These are phyloP conservation scores for Cotesia chilonis DNA, from an alignment of 1,140 invertebrate species.

Conservation along the genomic window DNA sequence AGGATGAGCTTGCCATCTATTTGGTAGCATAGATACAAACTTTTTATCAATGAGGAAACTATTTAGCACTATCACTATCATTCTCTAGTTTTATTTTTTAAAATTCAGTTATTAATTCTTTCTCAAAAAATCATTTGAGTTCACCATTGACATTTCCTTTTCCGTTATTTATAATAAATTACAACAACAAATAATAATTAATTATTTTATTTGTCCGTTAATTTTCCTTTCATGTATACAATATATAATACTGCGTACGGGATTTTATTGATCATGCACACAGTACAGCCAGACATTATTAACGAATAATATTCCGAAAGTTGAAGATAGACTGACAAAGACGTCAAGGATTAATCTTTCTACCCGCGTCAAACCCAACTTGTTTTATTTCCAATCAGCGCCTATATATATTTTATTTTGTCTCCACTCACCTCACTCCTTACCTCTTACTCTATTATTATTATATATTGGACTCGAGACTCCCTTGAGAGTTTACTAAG, in stretches of 20 bases:
- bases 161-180: neutral
- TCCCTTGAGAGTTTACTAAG: no score
- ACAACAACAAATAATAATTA: neutral
- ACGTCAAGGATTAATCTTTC: conserved; percentile 17
- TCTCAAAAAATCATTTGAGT: no score
- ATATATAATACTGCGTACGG: neutral
- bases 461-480: no score
- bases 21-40: conserved; percentile 21
- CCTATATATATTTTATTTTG: conserved; percentile 11
- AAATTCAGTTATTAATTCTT: neutral
- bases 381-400: conserved; percentile 23
- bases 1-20: conserved; percentile 35
- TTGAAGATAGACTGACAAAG: conserved; percentile 20
- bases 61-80: conserved; percentile 36
- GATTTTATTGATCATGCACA: neutral
- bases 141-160: neutral
- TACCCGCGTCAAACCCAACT: conserved; percentile 27
- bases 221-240: neutral
- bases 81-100: conserved; percentile 1
- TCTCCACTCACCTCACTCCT: neutral
- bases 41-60: conserved; percentile 35
- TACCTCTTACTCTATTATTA: neutral
- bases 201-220: no score
- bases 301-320: conserved; percentile 12
- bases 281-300: conserved; percentile 1